Evolutionary conservation across 2,888 invertebrate species (phyloP), one percentile per base, ranked within the genome.

Genomic region (Resseliella maxima): DNA sequence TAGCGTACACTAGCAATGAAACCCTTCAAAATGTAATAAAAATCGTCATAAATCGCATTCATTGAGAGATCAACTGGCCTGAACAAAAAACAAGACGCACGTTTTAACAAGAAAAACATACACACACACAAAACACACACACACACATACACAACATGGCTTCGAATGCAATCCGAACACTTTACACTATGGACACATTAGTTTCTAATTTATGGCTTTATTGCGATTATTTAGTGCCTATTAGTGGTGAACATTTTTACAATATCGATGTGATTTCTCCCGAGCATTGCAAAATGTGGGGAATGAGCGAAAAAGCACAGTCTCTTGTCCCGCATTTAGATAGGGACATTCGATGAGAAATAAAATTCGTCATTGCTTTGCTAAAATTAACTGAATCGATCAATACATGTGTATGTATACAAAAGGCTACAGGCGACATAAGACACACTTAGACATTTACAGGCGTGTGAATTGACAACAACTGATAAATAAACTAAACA

Each of bases 111-210:
- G n/a, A n/a, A n/a, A n/a, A n/a, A n/a, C n/a, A n/a, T n/a, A n/a
- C n/a, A n/a, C n/a, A n/a, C n/a, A n/a, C n/a, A n/a, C n/a, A n/a
- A n/a, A n/a, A n/a, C n/a, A n/a, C n/a, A n/a, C n/a, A n/a, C n/a
- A n/a, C n/a, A n/a, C n/a, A n/a, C n/a, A n/a, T n/a, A n/a, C n/a
- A n/a, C n/a, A n/a, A n/a, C n/a, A n/a, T n/a, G n/a, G n/a, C n/a
- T n/a, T n/a, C n/a, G n/a, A n/a, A n/a, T 31, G 72, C n/a, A 72
- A 72, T n/a, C 72, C 15, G n/a, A 72, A 72, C 72, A 35, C 72
- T 72, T 72, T 72, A 72, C 72, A 72, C 72, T 72, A 12, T 72
- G 72, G 72, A 72, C 72, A 72, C 72, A 72, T 72, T 72, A 72
- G 72, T 72, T 59, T 59, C 59, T 0, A 59, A 59, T 59, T 59